These are phyloP conservation scores for Ammodytes dubius DNA, from an alignment of 2,113 vertebrate species.

Conservation along the genomic window DNA sequence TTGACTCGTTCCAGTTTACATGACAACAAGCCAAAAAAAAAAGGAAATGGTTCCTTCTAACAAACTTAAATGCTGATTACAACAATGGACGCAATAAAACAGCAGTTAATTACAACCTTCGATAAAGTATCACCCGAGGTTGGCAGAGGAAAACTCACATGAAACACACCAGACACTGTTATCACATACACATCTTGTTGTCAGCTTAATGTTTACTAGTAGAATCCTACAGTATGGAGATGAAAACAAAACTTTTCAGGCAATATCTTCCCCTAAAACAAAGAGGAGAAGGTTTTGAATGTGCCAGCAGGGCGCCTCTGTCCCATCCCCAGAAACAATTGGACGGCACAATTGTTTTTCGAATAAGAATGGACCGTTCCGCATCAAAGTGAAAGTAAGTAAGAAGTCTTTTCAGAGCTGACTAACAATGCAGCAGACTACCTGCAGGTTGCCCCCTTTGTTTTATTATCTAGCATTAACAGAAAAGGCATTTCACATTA, in stretches of 20 bases:
- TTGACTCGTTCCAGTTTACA: constrained; percentile 48
- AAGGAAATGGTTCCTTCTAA: constrained; percentile 56
- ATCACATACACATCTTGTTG: too few relatives aligned
- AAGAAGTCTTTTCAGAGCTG: constrained; percentile 40
- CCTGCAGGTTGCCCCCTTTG: constrained; percentile 36
- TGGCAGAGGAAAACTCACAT: constrained; percentile 39
- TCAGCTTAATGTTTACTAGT: too few relatives aligned
- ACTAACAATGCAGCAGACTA: constrained; percentile 39
- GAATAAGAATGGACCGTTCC: constrained; percentile 51
- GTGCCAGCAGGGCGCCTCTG: constrained; percentile 37
- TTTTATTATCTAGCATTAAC: constrained; percentile 12
- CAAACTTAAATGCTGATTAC: constrained; percentile 51
- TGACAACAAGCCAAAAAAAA: constrained; percentile 45
- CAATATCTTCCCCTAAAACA: constrained; percentile 30
- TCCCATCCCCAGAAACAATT: constrained; percentile 52
- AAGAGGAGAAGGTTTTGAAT: constrained; percentile 39
- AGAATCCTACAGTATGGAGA: too few relatives aligned
- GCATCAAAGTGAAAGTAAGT: constrained; percentile 44
- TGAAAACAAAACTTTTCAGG: constrained; percentile 9
- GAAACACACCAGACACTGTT: constrained; percentile 27
- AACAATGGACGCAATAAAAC: constrained; percentile 68
- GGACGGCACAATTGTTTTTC: constrained; percentile 36
- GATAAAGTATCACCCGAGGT: constrained; percentile 27
- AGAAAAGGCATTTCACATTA: constrained; percentile 38
- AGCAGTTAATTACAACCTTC: constrained; percentile 71